Percentiles rank a stretch among this genome's conserved stretches.
These are phyloP conservation scores for Acanthacorydalis orientalis DNA, from an alignment of 2,888 invertebrate species.

Conservation along the genomic window DNA sequence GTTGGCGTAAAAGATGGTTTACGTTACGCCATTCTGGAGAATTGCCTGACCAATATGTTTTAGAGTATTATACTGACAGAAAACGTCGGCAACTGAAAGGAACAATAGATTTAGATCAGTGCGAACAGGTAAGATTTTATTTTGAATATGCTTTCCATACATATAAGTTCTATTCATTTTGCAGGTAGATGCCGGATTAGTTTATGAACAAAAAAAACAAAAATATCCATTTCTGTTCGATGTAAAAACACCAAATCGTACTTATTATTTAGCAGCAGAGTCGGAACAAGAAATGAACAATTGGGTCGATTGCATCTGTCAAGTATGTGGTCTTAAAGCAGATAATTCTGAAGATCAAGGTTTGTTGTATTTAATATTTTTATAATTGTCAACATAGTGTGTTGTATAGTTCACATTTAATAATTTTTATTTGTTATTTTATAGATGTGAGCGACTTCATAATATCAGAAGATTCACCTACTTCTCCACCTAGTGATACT, in stretches of 20 bases:
- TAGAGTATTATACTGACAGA: slow-evolving; percentile 85
- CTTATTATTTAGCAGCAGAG: slow-evolving; percentile 85
- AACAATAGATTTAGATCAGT: slow-evolving; percentile 84
- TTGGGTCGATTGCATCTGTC: slow-evolving; percentile 90
- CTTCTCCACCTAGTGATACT: slow-evolving; percentile 8
- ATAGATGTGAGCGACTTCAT: slow-evolving; percentile 20
- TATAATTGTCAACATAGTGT: not conserved
- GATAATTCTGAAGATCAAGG: slow-evolving; percentile 37
- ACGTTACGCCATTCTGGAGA: slow-evolving; percentile 80
- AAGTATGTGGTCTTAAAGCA: slow-evolving; percentile 74
- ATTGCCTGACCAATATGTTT: slow-evolving; percentile 81
- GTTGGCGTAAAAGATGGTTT: slow-evolving; percentile 93
- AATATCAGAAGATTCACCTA: slow-evolving; percentile 24
- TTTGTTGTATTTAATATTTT: slow-evolving; percentile 10
- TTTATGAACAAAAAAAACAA: slow-evolving; percentile 64
- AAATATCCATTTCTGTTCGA: slow-evolving; percentile 77
- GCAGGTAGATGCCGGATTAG: slow-evolving; percentile 72
- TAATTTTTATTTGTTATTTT: not conserved
- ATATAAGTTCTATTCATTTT: slow-evolving; percentile 4
- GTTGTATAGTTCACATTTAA: not conserved
- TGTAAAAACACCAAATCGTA: slow-evolving; percentile 73
- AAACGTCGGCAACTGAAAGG: slow-evolving; percentile 74
- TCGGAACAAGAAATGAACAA: slow-evolving; percentile 83
- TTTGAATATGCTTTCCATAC: not conserved
- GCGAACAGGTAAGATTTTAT: slow-evolving; percentile 62